Evolutionary conservation across 2,113 vertebrate species (phyloP).

Genomic region (Limanda limanda): DNA sequence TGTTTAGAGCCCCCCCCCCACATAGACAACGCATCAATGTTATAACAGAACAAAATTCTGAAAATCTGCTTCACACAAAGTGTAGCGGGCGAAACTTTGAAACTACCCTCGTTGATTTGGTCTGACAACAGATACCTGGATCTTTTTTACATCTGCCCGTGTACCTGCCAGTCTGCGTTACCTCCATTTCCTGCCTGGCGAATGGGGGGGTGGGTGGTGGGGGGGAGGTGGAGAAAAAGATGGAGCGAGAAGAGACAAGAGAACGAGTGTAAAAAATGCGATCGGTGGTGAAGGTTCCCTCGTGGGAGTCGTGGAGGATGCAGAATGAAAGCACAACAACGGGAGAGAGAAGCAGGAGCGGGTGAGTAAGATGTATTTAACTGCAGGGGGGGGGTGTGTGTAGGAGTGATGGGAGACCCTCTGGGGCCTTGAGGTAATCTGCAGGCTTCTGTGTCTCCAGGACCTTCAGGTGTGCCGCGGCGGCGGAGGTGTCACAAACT

Average conservation of each 20-base stretch:
- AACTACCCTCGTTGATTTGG: too few relatives aligned
- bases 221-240: conserved; percentile 7
- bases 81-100: too few relatives aligned
- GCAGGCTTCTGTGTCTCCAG: conserved; percentile 59
- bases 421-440: conserved; percentile 61
- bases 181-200: conserved; percentile 30
- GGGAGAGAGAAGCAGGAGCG: conserved; percentile 46
- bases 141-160: not conserved
- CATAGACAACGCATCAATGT: not conserved
- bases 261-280: too few relatives aligned
- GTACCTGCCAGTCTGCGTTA: conserved; percentile 1
- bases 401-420: conserved; percentile 62
- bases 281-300: not conserved
- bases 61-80: not conserved
- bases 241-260: too few relatives aligned
- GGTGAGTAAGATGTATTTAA: conserved; percentile 61
- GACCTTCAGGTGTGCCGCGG: conserved; percentile 59
- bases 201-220: not conserved
- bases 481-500: conserved; percentile 35
- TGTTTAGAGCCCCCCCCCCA: too few relatives aligned
- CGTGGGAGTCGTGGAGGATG: conserved; percentile 47
- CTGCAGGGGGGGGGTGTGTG: conserved; percentile 59
- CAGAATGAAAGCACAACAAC: conserved; percentile 66
- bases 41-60: too few relatives aligned
- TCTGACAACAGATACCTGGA: not conserved